A percentile compares a stretch with the other conserved stretches of the same genome.
phyloP scores from a whole-genome alignment of 2,888 invertebrate species.

The Cantharis flavilabris region DNA sequence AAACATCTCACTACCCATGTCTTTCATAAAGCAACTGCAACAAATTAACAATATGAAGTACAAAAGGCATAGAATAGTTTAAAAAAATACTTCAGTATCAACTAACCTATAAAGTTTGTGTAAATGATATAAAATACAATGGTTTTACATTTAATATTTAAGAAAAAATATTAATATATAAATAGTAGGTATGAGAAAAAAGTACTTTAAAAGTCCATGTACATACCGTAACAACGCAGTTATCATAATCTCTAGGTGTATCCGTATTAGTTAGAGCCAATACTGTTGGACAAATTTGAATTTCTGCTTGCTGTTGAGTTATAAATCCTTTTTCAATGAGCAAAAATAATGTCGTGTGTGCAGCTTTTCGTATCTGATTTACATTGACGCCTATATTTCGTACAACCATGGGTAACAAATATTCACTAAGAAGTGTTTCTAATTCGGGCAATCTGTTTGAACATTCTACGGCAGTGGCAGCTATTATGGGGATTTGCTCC shows the following conservation, averaged over 20 bases:
- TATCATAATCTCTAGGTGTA: conserved; percentile 59
- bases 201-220: conserved; percentile 1
- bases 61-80: background rate
- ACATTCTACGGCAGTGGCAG: conserved; percentile 62
- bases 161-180: background rate
- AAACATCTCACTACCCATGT: conserved; percentile 98
- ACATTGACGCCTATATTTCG: conserved; percentile 65
- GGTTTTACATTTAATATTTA: background rate
- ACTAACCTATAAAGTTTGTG: background rate
- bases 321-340: conserved; percentile 69
- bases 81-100: background rate
- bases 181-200: background rate
- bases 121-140: background rate
- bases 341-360: conserved; percentile 65
- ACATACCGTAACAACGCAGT: conserved; percentile 64
- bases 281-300: conserved; percentile 68
- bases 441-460: conserved; percentile 55
- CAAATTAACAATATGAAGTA: conserved; percentile 3
- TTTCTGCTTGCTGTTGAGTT: conserved; percentile 63
- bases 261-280: conserved; percentile 61
- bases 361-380: conserved; percentile 68
- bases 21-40: conserved; percentile 77
- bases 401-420: conserved; percentile 67
- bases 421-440: conserved; percentile 60
- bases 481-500: conserved; percentile 70